Conservation (phyloP, 2,888 invertebrate species). For the Leptopilina myrica region DNA sequence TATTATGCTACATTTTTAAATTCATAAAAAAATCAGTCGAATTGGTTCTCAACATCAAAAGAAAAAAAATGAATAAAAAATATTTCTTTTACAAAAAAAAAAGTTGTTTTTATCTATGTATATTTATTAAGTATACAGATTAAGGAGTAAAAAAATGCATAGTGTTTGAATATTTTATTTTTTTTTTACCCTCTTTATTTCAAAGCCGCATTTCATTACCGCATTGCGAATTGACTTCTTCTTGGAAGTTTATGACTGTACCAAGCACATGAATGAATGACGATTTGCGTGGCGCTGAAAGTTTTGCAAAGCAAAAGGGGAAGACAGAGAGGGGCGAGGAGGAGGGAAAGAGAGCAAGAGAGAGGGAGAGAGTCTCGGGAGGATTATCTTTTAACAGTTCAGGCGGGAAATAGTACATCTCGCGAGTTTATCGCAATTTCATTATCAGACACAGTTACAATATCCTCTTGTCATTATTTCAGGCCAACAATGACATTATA, state of each 20-base stretch:
- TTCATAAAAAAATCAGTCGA: too few relatives aligned
- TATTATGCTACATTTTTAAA: too few relatives aligned
- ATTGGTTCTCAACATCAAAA: too few relatives aligned
- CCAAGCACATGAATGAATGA: conserved; percentile 30
- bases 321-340: not conserved
- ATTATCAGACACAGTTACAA: not conserved
- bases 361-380: not conserved
- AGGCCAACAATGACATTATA: not conserved
- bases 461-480: not conserved
- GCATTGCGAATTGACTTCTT: conserved; percentile 12
- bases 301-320: conserved; percentile 8
- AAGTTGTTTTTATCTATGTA: too few relatives aligned
- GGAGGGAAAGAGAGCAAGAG: not conserved
- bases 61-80: too few relatives aligned
- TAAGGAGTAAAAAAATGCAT: too few relatives aligned
- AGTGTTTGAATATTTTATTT: not conserved
- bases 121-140: too few relatives aligned
- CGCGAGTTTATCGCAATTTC: conserved; percentile 1
- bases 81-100: too few relatives aligned
- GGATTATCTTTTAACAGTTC: conserved; percentile 15
- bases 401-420: conserved; percentile 13
- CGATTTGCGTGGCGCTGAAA: conserved; percentile 22
- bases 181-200: not conserved
- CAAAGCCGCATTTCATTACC: not conserved
- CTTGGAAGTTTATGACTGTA: conserved; percentile 30